phyloP scores from a whole-genome alignment of 1,140 invertebrate genomes.

The Maconellicoccus hirsutus region DNA sequence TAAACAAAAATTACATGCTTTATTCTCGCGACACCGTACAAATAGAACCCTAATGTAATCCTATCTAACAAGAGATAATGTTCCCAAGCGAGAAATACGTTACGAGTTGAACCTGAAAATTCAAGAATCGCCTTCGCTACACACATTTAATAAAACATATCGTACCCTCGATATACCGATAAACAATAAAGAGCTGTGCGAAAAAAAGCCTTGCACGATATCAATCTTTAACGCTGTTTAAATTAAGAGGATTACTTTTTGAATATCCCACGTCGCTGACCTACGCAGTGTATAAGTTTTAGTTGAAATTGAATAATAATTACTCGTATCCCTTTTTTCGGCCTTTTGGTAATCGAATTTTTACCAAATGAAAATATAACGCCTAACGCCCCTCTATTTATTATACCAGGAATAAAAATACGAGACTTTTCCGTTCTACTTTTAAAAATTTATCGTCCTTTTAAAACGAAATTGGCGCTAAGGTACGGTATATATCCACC shows the following conservation, averaged over 20 bases:
- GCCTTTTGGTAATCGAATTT: background rate
- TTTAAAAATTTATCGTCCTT: background rate
- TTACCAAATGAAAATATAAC: background rate
- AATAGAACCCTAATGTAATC: slow-evolving; percentile 5
- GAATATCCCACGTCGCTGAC: background rate
- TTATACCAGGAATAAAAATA: background rate
- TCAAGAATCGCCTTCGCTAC: background rate
- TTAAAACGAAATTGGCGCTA: background rate
- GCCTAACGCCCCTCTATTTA: background rate
- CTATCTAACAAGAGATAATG: slow-evolving; percentile 4
- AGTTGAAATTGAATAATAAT: background rate
- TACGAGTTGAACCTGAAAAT: background rate
- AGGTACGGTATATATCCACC: background rate
- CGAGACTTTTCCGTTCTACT: background rate
- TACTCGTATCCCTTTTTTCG: background rate
- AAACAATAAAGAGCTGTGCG: background rate
- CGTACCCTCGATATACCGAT: background rate
- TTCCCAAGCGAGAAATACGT: background rate
- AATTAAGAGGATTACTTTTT: background rate
- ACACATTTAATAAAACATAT: background rate
- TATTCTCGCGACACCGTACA: background rate
- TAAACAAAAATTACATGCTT: slow-evolving; percentile 3
- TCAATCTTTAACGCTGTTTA: background rate
- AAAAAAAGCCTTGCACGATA: background rate
- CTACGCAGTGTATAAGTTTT: background rate